These are phyloP conservation scores for crab-eating macaque (Macaca fascicularis) DNA, from an alignment of 2,113 vertebrate species.

Conservation along the genomic window DNA sequence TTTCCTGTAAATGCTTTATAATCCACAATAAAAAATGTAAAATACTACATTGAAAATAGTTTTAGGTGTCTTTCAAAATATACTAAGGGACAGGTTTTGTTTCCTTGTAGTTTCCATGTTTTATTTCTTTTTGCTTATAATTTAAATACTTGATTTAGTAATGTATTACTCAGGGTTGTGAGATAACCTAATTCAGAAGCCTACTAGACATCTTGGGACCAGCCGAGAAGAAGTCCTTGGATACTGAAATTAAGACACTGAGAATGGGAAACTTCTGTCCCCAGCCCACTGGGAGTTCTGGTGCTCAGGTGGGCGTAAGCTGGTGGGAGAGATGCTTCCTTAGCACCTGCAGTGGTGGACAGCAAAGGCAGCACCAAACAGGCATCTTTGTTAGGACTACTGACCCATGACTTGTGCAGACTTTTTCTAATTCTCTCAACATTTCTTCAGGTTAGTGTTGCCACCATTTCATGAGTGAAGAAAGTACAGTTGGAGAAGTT, in stretches of 20 bases:
- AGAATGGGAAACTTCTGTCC: not conserved
- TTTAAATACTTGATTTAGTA: not conserved
- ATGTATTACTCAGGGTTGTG: not conserved
- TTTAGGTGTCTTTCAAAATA: not conserved
- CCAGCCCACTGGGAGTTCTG: not conserved
- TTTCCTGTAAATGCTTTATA: not conserved
- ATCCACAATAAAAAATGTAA: not conserved
- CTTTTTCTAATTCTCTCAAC: not conserved
- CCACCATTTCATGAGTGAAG: not conserved
- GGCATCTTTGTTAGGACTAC: not conserved
- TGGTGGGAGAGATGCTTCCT: not conserved
- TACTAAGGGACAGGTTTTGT: not conserved
- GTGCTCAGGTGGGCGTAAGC: not conserved
- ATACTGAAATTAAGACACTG: not conserved
- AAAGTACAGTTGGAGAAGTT: not conserved
- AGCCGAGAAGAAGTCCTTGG: not conserved
- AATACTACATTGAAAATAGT: not conserved
- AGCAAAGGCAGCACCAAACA: not conserved
- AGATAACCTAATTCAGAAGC: not conserved
- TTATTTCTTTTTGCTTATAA: conserved; percentile 4
- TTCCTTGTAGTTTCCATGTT: not conserved
- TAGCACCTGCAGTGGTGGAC: not conserved
- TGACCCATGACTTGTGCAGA: not conserved
- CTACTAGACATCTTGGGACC: not conserved
- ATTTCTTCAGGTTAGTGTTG: not conserved